Percentiles rank a stretch among this genome's conserved stretches.
Evolutionary conservation across 2,113 vertebrate species (phyloP).

Genomic region (Henicopernis longicauda): DNA sequence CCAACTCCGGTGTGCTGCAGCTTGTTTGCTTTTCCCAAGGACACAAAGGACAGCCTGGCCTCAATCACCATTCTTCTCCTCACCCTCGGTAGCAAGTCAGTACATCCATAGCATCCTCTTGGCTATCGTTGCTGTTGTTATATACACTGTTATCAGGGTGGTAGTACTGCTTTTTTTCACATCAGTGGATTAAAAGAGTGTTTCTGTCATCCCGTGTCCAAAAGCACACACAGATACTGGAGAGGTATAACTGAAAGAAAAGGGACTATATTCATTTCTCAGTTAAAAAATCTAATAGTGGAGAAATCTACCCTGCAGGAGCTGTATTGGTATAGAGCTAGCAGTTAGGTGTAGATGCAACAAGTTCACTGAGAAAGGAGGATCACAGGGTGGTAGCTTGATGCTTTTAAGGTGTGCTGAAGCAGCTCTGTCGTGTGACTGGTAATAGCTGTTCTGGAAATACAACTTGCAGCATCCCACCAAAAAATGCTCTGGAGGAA

Average conservation of each 20-base stretch:
- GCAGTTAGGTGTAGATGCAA: background rate
- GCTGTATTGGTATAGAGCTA: background rate
- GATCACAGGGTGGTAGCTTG: background rate
- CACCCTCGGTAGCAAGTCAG: background rate
- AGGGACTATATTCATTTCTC: background rate
- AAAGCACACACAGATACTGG: background rate
- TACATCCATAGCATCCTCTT: background rate
- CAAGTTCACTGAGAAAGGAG: background rate
- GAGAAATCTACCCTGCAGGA: background rate
- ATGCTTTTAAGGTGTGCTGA: background rate
- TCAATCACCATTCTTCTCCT: background rate
- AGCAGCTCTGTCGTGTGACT: background rate
- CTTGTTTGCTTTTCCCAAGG: conserved; percentile 13
- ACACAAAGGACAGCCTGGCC: background rate
- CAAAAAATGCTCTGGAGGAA: background rate
- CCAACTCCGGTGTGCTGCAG: background rate
- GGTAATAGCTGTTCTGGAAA: background rate
- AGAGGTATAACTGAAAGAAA: background rate
- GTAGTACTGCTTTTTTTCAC: background rate
- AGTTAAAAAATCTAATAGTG: background rate
- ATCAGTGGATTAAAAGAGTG: background rate
- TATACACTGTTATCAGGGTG: background rate
- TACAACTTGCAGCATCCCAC: rapidly evolving
- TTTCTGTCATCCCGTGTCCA: background rate
- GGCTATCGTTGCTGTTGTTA: rapidly evolving